These are phyloP conservation scores for Fratercula arctica DNA, from an alignment of 2,797 vertebrate genomes.

Conservation along the genomic window DNA sequence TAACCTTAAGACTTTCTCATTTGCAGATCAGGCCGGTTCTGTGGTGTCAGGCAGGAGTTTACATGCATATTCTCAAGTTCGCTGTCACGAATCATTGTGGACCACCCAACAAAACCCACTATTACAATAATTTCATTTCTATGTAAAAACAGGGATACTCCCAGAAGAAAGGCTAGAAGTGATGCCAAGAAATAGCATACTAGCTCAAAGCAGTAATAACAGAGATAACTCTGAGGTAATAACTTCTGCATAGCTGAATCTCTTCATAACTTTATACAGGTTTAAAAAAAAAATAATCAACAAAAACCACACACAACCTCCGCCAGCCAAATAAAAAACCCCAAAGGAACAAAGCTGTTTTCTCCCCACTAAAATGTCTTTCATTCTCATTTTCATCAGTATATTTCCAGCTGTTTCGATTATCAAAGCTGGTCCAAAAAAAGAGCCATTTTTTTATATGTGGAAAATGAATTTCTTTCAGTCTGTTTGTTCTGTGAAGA, in stretches of 20 bases:
- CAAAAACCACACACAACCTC: not conserved
- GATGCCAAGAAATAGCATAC: not conserved
- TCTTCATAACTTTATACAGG: not conserved
- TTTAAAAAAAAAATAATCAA: not conserved
- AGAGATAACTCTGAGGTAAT: not conserved
- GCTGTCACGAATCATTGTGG: not conserved
- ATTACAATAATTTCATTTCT: not conserved
- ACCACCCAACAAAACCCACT: not conserved
- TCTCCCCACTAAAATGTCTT: not conserved
- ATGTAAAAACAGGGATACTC: not conserved
- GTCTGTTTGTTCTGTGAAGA: not conserved
- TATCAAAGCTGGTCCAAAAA: not conserved
- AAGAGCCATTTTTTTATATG: not conserved
- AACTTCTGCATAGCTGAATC: not conserved
- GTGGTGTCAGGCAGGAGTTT: not conserved
- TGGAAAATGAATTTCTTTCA: not conserved
- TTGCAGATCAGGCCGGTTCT: not conserved
- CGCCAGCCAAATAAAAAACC: fast-evolving
- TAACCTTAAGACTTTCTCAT: not conserved
- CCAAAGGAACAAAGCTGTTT: not conserved
- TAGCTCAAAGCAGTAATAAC: not conserved
- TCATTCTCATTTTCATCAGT: not conserved
- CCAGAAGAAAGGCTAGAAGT: not conserved
- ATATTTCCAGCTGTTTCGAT: not conserved
- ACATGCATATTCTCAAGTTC: not conserved